Evolutionary conservation across 2,888 invertebrate genomes (phyloP), one percentile per base, ranked within the genome.

Genomic region (Tridacna gigas): DNA sequence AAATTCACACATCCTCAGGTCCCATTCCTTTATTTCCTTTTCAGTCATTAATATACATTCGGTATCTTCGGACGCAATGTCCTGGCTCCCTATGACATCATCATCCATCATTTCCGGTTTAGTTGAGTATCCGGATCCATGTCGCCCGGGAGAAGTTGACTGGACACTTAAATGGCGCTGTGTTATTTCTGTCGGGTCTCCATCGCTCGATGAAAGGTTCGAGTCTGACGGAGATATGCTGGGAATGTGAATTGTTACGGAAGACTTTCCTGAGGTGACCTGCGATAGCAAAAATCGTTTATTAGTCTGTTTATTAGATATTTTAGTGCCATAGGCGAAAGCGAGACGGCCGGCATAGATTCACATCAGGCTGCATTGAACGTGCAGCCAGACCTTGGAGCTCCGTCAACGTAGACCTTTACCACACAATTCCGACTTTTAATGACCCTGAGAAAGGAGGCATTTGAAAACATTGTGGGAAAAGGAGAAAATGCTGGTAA

Each of bases 1-100:
- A n/a, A 69, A 48, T 18, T 82, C 79, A 74, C 66, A 77, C 63
- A 85, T 26, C 26, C 82, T 66, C 47, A 48, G 47, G 37, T 85
- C 80, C 28, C 79, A 74, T 51, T 85, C 82, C 56, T 66, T 60
- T 28, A 63, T 63, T 73, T 78, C 78, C 26, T 56, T 48, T 71
- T 78, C 78, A 5, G 78, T 47, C 73, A 78, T 78, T n/a, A 78
- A 37, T 22, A 63, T 2, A 25, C 22, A 26, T 48, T 56, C 74
- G 51, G 56, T 74, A 28, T 48, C 56, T 56, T 74, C 74, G 0
- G 74, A 22, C 20, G 4, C 5, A 25, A 73, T 4, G 22, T 51
- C 51, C 26, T 13, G 74, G 18, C 22, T 66, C 1, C 28, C 20
- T 0, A 28, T 22, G 11, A 26, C 28, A 28, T 28, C 66, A 28